Evolutionary conservation across 2,888 invertebrate species (phyloP), one percentile per base, ranked within the genome.

Genomic region (Nowickia ferox): DNA sequence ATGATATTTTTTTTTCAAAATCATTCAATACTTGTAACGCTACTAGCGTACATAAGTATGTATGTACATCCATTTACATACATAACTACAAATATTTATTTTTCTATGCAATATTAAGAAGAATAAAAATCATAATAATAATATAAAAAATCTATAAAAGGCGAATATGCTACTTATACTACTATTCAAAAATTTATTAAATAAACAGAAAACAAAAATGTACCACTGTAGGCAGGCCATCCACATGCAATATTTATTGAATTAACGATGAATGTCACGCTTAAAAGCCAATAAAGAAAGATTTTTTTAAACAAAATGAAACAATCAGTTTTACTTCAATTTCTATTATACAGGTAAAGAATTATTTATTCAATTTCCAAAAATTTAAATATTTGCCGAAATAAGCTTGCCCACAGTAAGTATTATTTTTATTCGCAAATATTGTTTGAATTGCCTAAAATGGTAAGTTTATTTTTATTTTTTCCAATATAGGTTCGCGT

Each of bases 211-310:
- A 74, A 68, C 10, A 61, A 66, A 68, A 79, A 48, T 77, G 65
- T 77, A 82, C 57, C 77, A 77, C 79, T 86, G 75, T 86, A 83
- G 82, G 66, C 82, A 83, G 76, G 79, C 82, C 85, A 86, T 75
- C 71, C 85, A 83, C 82, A 86, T 82, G 85, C 75, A 82, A 83
- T 86, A 79, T 83, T 63, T 75, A 81, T 75, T 72, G 59, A 79
- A 81, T 66, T 75, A 68, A 74, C 38, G 59, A 84, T 71, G 78
- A 85, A 88, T 91, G 88, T 87, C 87, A 90, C 90, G 90, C 89
- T 89, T 91, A 89, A 88, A 90, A 88, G 89, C 88, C 90, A 88
- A 86, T 68, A 89, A 90, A 87, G 79, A 72, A 88, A 87, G 79
- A 89, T 30, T 87, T 90, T 89, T 80, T 46, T 88, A 88, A 82